Evolutionary conservation across 2,113 vertebrate species (phyloP).

Genomic region (Trinectes maculatus): DNA sequence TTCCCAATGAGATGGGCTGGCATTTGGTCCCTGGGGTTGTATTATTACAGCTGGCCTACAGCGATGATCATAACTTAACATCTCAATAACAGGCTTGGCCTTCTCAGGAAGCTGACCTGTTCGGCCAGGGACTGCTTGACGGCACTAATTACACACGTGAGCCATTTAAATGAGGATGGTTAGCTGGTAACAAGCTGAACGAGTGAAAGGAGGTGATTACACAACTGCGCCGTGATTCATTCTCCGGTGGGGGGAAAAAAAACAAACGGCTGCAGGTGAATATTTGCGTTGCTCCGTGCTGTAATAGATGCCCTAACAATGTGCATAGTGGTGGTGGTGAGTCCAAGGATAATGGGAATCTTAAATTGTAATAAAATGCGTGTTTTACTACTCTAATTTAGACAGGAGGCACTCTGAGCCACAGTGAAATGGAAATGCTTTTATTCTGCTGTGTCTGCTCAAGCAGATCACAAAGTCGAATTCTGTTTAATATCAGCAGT

Average conservation of each 20-base stretch:
- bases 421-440: slow-evolving; percentile 36
- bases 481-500: slow-evolving; percentile 48
- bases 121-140: slow-evolving; percentile 67
- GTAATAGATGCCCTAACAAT: slow-evolving; percentile 48
- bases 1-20: slow-evolving; percentile 56
- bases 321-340: slow-evolving; percentile 46
- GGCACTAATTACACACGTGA: slow-evolving; percentile 75
- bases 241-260: slow-evolving; percentile 35
- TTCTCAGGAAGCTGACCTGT: slow-evolving; percentile 72
- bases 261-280: slow-evolving; percentile 61
- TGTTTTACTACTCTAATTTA: slow-evolving; percentile 42
- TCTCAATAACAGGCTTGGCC: slow-evolving; percentile 65
- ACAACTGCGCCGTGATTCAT: slow-evolving; percentile 63
- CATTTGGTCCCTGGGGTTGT: slow-evolving; percentile 62
- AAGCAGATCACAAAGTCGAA: slow-evolving; percentile 40
- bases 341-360: slow-evolving; percentile 42
- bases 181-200: slow-evolving; percentile 71
- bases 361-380: slow-evolving; percentile 55
- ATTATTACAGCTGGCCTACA: slow-evolving; percentile 71
- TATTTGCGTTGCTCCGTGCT: slow-evolving; percentile 52
- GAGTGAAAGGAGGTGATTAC: slow-evolving; percentile 74
- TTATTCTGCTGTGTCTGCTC: slow-evolving; percentile 27
- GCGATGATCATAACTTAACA: slow-evolving; percentile 78
- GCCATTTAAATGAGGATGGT: slow-evolving; percentile 73
- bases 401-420: slow-evolving; percentile 18